Evolutionary conservation across 92 coral and sea anemone genomes (phyloP).

Genomic region (Montipora capitata): DNA sequence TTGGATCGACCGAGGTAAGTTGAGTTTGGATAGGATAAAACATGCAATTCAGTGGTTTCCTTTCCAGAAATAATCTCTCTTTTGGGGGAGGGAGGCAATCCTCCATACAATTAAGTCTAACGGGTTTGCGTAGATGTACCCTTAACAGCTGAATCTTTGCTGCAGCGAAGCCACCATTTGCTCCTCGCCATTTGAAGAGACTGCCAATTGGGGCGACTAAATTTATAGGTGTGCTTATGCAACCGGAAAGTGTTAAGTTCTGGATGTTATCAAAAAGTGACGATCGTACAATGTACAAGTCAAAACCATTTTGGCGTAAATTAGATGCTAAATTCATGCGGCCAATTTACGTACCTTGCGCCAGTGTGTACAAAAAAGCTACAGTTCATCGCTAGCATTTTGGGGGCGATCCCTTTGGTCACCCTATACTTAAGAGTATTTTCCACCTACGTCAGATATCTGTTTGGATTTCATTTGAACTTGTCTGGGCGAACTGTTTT

Average conservation of each 20-base stretch:
- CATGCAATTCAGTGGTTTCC: neutral
- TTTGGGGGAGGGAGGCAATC: too few species aligned
- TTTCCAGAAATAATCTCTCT: neutral
- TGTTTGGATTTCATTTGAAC: constrained; percentile 12
- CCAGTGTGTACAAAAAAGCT: too few species aligned
- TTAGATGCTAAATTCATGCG: neutral
- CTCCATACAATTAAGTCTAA: too few species aligned
- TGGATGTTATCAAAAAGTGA: neutral
- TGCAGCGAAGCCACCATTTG: neutral
- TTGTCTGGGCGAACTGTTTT: constrained; percentile 34
- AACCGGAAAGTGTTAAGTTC: neutral
- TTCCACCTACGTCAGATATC: neutral
- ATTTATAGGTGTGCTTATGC: neutral
- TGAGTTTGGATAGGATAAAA: neutral
- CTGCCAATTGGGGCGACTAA: too few species aligned
- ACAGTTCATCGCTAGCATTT: neutral
- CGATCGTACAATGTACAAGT: neutral
- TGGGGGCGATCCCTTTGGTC: neutral
- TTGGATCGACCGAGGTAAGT: constrained; percentile 79
- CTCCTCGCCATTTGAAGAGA: too few species aligned
- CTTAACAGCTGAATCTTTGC: neutral
- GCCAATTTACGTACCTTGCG: too few species aligned
- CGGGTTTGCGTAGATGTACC: neutral
- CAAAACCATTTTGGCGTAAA: neutral
- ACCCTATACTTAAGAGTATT: neutral